Evolutionary conservation across 2,797 vertebrate genomes (phyloP).

Genomic region (Fratercula arctica): DNA sequence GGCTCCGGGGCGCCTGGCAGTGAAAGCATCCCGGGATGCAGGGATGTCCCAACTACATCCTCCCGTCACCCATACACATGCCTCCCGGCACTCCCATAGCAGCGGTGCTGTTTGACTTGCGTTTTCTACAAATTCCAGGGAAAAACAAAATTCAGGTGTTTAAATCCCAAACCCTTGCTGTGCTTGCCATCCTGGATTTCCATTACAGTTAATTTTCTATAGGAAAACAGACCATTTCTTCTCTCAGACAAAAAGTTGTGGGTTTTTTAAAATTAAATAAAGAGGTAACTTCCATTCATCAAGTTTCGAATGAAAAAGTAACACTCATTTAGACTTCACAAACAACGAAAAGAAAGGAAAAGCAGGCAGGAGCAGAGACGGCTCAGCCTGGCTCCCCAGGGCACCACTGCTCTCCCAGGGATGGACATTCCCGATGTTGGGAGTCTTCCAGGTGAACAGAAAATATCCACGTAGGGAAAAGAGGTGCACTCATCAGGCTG

Average conservation of each 20-base stretch:
- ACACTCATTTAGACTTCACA: neutral
- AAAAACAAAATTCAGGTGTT: neutral
- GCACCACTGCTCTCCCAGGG: accelerated
- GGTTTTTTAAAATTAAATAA: neutral
- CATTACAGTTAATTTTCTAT: neutral
- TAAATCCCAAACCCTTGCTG: neutral
- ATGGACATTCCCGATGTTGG: neutral
- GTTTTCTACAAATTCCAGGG: neutral
- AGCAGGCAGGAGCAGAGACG: accelerated
- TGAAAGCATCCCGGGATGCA: neutral
- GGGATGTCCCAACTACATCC: neutral
- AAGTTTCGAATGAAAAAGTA: neutral
- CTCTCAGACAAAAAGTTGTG: neutral
- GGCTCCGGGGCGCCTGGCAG: too few relatives aligned
- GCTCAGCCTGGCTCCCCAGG: neutral
- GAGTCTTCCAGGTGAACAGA: neutral
- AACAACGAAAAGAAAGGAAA: neutral
- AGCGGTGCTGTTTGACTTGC: neutral
- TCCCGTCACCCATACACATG: neutral
- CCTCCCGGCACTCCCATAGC: accelerated
- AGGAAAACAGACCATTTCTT: neutral
- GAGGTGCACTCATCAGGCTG: neutral
- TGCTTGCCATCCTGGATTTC: neutral
- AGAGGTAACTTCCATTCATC: neutral
- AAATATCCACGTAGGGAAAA: neutral